Conservation (phyloP, 2,797 vertebrate species). For the Cirrhinus molitorella region DNA sequence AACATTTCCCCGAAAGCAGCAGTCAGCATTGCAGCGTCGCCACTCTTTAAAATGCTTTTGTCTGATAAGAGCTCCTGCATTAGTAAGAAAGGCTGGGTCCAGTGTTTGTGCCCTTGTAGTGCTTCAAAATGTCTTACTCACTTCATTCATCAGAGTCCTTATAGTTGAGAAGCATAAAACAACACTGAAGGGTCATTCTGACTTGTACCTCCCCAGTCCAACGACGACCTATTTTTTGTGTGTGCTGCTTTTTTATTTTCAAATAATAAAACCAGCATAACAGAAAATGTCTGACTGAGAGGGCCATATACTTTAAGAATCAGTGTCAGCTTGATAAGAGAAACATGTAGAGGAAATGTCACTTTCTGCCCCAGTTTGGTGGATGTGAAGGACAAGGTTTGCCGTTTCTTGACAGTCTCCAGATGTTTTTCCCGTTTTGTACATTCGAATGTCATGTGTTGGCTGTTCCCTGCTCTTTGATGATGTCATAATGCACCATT, state of each 20-base stretch:
- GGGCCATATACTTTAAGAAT: background rate
- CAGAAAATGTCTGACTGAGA: background rate
- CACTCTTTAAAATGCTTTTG: conserved; percentile 79
- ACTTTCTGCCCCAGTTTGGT: conserved; percentile 18
- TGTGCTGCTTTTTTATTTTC: conserved; percentile 54
- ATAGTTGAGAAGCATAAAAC: conserved; percentile 7
- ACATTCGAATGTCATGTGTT: background rate
- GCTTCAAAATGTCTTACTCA: conserved; percentile 30
- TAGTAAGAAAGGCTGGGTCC: conserved; percentile 71
- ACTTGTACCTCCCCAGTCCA: conserved; percentile 24
- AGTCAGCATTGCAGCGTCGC: conserved; percentile 66
- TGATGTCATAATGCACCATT: conserved; percentile 19
- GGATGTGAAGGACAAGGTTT: conserved; percentile 9
- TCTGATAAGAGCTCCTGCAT: conserved; percentile 76
- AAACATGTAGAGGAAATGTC: conserved; percentile 17
- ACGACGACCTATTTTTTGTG: background rate
- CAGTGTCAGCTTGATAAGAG: conserved; percentile 37
- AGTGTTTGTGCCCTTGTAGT: conserved; percentile 30
- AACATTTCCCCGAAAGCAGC: conserved; percentile 82
- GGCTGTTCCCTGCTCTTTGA: conserved; percentile 10
- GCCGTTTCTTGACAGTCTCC: conserved; percentile 13
- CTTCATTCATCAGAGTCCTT: conserved; percentile 11
- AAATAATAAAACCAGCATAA: conserved; percentile 47
- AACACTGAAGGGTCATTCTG: background rate
- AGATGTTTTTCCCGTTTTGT: background rate